Conservation (phyloP, 2,113 vertebrate species). For the Gymnorhina tibicen region DNA sequence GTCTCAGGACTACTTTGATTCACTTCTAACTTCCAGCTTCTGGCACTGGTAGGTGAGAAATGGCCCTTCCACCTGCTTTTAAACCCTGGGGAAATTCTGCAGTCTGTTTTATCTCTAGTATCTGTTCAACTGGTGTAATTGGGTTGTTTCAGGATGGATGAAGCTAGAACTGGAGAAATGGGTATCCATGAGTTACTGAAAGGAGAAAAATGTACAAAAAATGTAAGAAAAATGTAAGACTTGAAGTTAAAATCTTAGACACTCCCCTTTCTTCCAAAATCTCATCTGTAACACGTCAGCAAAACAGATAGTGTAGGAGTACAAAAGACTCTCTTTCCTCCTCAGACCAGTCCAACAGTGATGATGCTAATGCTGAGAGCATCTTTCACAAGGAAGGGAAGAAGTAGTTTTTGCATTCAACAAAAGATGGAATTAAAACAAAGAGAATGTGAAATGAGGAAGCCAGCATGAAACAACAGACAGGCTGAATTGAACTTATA, state of each 20-base stretch:
- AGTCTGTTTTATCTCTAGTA: slow-evolving; percentile 8
- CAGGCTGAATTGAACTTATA: background rate
- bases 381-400: background rate
- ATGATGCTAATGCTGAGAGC: background rate
- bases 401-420: background rate
- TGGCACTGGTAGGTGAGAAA: slow-evolving; percentile 41
- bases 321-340: background rate
- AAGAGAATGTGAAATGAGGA: background rate
- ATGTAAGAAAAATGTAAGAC: background rate
- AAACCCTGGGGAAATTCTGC: background rate
- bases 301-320: background rate
- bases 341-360: background rate
- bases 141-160: slow-evolving; percentile 6
- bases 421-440: background rate
- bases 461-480: background rate
- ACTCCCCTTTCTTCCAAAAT: background rate
- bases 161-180: background rate
- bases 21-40: background rate
- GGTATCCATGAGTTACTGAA: background rate
- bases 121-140: slow-evolving; percentile 19
- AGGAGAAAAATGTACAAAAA: slow-evolving; percentile 9
- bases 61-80: background rate
- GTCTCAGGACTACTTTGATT: slow-evolving; percentile 14
- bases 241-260: background rate
- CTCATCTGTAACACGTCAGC: background rate